phyloP scores from a whole-genome alignment of 2,113 vertebrate genomes.

The Arvicanthis niloticus region DNA sequence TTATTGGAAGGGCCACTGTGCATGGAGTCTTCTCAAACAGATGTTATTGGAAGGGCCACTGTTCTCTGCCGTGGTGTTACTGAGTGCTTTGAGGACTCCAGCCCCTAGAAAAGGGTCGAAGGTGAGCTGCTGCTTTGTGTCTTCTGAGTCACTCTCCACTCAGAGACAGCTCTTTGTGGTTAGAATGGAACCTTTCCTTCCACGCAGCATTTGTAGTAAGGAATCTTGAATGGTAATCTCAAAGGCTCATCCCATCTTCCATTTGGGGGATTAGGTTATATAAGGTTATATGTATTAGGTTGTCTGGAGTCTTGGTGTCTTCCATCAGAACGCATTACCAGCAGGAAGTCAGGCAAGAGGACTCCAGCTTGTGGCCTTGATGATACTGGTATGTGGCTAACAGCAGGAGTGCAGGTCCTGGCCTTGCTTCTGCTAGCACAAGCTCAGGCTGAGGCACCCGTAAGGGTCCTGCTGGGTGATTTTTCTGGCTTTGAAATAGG shows the following conservation, averaged over 20 bases:
- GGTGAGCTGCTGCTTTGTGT: neutral
- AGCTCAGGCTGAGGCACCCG: neutral
- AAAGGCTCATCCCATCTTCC: neutral
- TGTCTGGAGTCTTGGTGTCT: neutral
- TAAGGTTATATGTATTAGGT: neutral
- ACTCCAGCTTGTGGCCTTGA: neutral
- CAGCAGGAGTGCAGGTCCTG: neutral
- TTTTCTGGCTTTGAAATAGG: constrained; percentile 3
- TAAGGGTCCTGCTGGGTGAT: neutral
- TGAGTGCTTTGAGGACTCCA: neutral
- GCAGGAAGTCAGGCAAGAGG: neutral
- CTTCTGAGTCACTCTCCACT: neutral
- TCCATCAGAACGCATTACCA: neutral
- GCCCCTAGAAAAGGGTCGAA: neutral
- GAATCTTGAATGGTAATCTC: neutral
- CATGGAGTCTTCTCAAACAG: too few relatives aligned
- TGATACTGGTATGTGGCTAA: neutral
- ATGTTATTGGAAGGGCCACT: neutral
- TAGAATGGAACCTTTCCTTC: neutral
- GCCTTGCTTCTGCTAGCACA: neutral
- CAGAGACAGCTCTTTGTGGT: neutral
- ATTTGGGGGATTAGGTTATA: neutral
- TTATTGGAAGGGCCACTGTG: neutral
- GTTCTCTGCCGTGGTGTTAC: neutral
- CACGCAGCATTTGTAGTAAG: neutral